Percentiles rank a stretch among this genome's conserved stretches.
phyloP scores from a whole-genome alignment of 2,113 vertebrate species.

The Pardalotus punctatus region DNA sequence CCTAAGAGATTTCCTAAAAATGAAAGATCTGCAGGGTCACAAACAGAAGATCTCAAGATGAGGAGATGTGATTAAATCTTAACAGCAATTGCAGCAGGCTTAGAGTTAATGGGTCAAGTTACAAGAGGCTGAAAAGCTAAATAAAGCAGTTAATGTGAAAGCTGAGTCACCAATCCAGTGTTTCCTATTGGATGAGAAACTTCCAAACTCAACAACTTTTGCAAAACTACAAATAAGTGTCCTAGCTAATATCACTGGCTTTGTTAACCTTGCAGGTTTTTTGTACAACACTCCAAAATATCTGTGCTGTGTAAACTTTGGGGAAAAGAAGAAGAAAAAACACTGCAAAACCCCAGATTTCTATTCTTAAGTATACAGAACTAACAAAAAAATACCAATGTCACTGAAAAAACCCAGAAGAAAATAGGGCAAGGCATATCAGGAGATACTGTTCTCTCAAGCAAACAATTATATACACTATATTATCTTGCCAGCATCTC shows the following conservation, averaged over 20 bases:
- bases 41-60: background rate
- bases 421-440: background rate
- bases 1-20: background rate
- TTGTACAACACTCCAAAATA: background rate
- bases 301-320: background rate
- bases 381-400: background rate
- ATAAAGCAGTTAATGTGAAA: background rate
- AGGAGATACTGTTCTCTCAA: background rate
- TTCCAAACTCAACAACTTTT: background rate
- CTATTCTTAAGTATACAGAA: background rate
- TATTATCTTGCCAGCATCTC: background rate
- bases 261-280: background rate
- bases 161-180: background rate
- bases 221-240: background rate
- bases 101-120: background rate
- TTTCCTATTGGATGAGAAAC: background rate
- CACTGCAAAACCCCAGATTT: background rate
- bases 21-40: background rate
- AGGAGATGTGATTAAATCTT: background rate
- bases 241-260: background rate
- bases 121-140: background rate
- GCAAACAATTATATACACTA: background rate
- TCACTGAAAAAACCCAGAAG: background rate
- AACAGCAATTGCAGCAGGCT: background rate
- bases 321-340: fast-evolving